Percentiles rank a stretch among this genome's conserved stretches.
Conservation (phyloP, 2,888 invertebrate genomes). For the Cheilosia urbana region DNA sequence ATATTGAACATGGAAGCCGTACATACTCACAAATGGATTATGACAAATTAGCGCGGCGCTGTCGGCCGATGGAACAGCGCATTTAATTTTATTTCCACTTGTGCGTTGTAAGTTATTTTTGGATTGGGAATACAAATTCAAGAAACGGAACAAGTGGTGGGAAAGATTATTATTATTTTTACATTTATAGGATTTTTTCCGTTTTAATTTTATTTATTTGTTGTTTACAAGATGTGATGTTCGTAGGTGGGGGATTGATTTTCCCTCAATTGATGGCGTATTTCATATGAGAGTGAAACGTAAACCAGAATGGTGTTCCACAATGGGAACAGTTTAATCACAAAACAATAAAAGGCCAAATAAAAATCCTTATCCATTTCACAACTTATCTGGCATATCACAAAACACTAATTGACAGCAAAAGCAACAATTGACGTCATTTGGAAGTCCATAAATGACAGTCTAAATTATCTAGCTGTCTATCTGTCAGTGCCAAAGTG, state of each 20-base stretch:
- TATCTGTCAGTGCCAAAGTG: too few relatives aligned
- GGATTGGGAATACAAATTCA: conserved; percentile 32
- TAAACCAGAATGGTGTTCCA: too few relatives aligned
- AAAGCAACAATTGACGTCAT: too few relatives aligned
- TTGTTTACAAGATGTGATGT: conserved; percentile 19
- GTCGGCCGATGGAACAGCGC: conserved; percentile 5
- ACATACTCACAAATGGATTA: conserved; percentile 55
- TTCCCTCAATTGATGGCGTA: neutral
- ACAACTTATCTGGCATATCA: too few relatives aligned
- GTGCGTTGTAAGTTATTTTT: conserved; percentile 43
- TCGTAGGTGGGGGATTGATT: neutral
- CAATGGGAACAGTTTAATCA: too few relatives aligned
- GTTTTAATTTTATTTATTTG: conserved; percentile 41
- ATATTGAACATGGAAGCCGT: conserved; percentile 46
- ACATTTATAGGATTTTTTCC: too few relatives aligned
- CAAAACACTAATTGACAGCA: too few relatives aligned
- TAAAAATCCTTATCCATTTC: too few relatives aligned
- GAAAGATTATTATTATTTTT: conserved; percentile 4
- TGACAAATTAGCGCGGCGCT: conserved; percentile 40
- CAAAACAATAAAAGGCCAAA: too few relatives aligned
- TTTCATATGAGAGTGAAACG: neutral
- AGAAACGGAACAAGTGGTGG: conserved; percentile 46
- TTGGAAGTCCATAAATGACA: too few relatives aligned
- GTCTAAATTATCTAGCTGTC: too few relatives aligned
- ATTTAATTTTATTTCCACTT: conserved; percentile 21